Base-by-base conservation (phyloP, 2,797 vertebrate genomes). In the Rhadinocentrus ornatus region DNA sequence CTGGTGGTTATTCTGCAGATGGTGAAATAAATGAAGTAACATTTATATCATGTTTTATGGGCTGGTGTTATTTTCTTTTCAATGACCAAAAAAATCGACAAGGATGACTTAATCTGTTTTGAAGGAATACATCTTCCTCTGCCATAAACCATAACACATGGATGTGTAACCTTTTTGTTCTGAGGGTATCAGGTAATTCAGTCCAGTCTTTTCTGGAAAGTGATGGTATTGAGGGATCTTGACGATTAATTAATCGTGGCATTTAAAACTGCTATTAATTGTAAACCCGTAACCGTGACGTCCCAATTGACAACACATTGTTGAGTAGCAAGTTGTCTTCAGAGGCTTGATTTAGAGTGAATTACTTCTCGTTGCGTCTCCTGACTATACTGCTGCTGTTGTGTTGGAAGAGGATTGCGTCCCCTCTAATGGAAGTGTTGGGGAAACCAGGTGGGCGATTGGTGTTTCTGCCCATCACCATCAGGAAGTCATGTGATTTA, bases 401-500 rank as follows among this genome's bases (percentile, higher is more conserved):
- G 13, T 69, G 34, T 48, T 55, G 46, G 26, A 11, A 7, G 15
- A 57, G 22, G 39, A 69, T 59, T 31, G 58, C 16, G n/a, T 37
- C 46, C 9, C 41, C 37, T 41, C 34, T 71, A 27, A 53, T n/a
- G 20, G 20, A n/a, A 15, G 11, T 16, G 34, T 69, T 55, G 34
- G 60, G 39, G 44, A 54, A 64, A 66, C 67, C 62, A 76, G 72
- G 59, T 64, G 61, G 58, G 31, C 24, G 3, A n/a, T 62, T 10
- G 0, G 39, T 13, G 5, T 74, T 75, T 44, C 50, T 56, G 55
- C 79, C 66, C 66, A 59, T 62, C 64, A 31, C 53, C 67, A 16
- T 41, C 67, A 6, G 0, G 46, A 44, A 59, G 72, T 89, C 87
- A 91, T 63, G 83, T 87, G 87, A 82, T 60, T 41, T 2, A 15